phyloP scores from a whole-genome alignment of 2,888 invertebrate genomes.

The Cactoblastis cactorum region DNA sequence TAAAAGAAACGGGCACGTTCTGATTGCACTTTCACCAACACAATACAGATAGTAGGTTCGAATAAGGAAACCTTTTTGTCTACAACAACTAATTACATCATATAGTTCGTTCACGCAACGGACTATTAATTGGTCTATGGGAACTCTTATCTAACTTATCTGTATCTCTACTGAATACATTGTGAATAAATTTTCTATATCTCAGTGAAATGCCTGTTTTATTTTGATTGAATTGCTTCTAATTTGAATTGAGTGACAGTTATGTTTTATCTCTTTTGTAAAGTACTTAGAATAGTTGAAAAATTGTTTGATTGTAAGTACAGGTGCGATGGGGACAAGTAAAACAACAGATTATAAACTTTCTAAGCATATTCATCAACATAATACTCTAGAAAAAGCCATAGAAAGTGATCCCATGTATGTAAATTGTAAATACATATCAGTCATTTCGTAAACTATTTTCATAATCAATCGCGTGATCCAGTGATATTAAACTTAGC shows the following conservation, averaged over 20 bases:
- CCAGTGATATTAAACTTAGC: conserved; percentile 25
- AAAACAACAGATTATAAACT: too few species aligned
- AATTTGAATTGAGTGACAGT: neutral
- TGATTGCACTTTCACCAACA: conserved; percentile 65
- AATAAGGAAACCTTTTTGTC: conserved; percentile 14
- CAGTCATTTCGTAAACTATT: neutral
- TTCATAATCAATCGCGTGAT: conserved; percentile 25
- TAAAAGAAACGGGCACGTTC: conserved; percentile 31
- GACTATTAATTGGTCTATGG: conserved; percentile 29
- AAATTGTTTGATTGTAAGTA: too few species aligned
- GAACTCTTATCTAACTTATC: conserved; percentile 10
- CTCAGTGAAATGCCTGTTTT: neutral
- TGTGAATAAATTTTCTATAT: neutral
- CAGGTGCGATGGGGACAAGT: too few species aligned
- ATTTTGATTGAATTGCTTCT: neutral
- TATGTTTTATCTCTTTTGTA: too few species aligned
- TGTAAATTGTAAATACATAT: neutral
- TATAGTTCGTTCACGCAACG: conserved; percentile 38
- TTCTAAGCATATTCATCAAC: too few species aligned
- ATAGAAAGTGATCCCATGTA: too few species aligned
- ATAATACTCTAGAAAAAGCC: too few species aligned
- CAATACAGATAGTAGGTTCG: conserved; percentile 40
- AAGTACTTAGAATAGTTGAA: too few species aligned
- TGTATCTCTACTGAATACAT: neutral
- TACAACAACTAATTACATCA: conserved; percentile 46